Base-by-base conservation (phyloP, 2,797 vertebrate genomes). In the Siniperca undulata region DNA sequence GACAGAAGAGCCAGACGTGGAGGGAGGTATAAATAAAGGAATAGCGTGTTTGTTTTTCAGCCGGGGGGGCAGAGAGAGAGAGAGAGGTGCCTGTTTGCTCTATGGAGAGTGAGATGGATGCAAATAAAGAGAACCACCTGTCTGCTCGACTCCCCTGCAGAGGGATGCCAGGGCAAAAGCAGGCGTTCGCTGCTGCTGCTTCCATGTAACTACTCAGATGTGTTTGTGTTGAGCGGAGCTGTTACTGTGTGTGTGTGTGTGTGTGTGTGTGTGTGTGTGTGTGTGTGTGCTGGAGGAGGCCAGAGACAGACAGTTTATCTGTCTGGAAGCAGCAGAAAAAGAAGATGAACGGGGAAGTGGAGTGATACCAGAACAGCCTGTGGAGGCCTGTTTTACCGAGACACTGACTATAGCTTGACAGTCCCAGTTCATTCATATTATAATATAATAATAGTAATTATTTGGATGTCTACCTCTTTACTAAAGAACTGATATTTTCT, bases 11-110 rank as follows among this genome's bases (percentile, higher is more conserved):
- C 83, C 86, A 80, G 81, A 55, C 16, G 14, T 13, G 12, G 84
- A 87, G 86, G 86, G 75, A 86, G 87, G 70, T 84, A 88, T 89
- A 90, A 87, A 90, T 91, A 84, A 91, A 92, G 78, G 84, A 89
- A 91, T 70, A 89, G 82, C 46, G 10, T 83, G 88, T 89, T 83
- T 86, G 87, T 91, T 92, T 62, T 78, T 22, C 68, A 50, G 72
- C 1, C 27, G 46, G 7, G 46, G 42, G 30, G 53, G 65, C 0
- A 13, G 42, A 13, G 34, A 65, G 42, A 8, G 2, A 48, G 46
- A 7, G 46, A 48, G 17, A 48, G 30, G 60, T 40, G 83, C 56
- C 71, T 91, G 82, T 91, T 91, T 92, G 81, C 85, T 86, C 60
- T 84, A 72, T 72, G 38, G 68, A 80, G 78, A 80, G 65, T 55